phyloP scores from a whole-genome alignment of 2,113 vertebrate genomes.

The Centropus unirufus region DNA sequence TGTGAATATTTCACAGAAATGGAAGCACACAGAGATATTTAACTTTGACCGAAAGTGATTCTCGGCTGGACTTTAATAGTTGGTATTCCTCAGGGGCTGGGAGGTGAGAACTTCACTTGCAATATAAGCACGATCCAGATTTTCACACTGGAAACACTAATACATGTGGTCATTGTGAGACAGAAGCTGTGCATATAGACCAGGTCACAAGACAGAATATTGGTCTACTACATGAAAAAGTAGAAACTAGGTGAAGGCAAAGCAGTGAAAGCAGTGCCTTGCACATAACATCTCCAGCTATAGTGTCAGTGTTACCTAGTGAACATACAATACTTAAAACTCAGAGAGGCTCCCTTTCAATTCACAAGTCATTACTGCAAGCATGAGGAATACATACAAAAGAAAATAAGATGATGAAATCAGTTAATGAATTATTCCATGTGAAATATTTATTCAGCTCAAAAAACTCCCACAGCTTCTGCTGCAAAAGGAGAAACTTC shows the following conservation, averaged over 20 bases:
- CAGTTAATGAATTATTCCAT: neutral
- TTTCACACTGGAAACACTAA: neutral
- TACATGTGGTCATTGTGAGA: neutral
- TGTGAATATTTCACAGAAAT: neutral
- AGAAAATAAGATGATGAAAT: neutral
- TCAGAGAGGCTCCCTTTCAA: neutral
- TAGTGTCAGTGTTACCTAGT: neutral
- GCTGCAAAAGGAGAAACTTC: neutral
- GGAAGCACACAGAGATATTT: neutral
- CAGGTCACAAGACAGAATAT: neutral
- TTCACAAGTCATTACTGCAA: neutral
- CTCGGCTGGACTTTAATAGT: neutral
- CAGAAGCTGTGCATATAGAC: neutral
- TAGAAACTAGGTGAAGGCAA: neutral
- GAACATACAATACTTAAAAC: neutral
- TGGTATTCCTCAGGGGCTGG: neutral
- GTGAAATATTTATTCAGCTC: neutral
- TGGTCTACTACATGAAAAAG: rapidly evolving
- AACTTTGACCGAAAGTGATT: neutral
- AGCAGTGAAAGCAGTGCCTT: neutral
- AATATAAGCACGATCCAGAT: neutral
- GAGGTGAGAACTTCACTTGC: neutral
- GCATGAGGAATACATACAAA: neutral
- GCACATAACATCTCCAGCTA: neutral
- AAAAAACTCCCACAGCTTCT: neutral